These are phyloP conservation scores for Pardalotus punctatus DNA, from an alignment of 2,113 vertebrate species.

Conservation along the genomic window DNA sequence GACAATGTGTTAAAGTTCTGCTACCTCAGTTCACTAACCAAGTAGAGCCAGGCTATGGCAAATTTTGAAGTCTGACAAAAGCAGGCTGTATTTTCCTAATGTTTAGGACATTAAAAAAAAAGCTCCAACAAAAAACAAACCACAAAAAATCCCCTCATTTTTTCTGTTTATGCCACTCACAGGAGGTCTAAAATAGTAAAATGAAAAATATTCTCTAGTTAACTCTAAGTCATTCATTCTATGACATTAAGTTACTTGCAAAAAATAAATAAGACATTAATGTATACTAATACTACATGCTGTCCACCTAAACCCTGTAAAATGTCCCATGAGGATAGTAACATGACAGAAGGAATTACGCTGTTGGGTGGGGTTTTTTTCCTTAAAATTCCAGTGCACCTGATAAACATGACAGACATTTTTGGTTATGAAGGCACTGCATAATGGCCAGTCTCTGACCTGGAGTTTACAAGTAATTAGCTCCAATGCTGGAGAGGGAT, in stretches of 20 bases:
- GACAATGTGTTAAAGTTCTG: neutral
- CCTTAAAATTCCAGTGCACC: neutral
- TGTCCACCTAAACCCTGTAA: neutral
- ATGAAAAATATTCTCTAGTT: neutral
- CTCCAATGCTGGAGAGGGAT: constrained; percentile 2
- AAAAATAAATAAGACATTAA: neutral
- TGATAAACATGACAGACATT: neutral
- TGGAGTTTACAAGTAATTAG: constrained; percentile 60
- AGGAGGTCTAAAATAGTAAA: neutral
- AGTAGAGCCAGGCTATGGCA: neutral
- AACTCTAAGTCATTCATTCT: neutral
- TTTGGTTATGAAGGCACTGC: constrained; percentile 20
- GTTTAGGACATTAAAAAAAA: neutral
- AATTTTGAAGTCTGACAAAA: neutral
- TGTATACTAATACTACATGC: neutral
- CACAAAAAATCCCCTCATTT: neutral
- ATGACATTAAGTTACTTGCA: neutral
- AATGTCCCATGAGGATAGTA: neutral
- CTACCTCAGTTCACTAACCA: neutral
- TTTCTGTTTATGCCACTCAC: neutral
- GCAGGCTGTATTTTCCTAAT: neutral
- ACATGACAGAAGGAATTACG: neutral
- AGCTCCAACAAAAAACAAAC: neutral
- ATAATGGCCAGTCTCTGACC: constrained; percentile 18
- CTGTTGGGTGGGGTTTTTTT: neutral